These are phyloP conservation scores for Parasteatoda lunata DNA, from an alignment of 2,888 invertebrate genomes.

Conservation along the genomic window DNA sequence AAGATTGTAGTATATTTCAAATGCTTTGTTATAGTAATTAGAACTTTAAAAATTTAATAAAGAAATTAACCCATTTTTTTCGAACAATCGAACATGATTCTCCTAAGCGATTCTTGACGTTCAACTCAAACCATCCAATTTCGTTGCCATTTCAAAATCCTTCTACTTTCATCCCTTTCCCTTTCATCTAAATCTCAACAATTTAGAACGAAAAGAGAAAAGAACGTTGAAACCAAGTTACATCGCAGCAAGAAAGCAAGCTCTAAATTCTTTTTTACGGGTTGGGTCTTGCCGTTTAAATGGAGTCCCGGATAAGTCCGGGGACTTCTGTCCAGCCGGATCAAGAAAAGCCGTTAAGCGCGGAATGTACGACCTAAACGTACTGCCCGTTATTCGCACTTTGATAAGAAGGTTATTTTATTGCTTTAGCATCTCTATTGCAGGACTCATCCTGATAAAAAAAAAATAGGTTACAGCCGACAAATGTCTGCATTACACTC, in stretches of 20 bases:
- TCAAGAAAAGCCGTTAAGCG: constrained; percentile 50
- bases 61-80: constrained; percentile 6
- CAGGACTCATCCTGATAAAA: constrained; percentile 30
- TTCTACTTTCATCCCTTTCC: neutral
- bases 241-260: neutral
- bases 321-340: constrained; percentile 50
- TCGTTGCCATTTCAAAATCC: constrained; percentile 28
- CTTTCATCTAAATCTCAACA: neutral
- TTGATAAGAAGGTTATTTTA: constrained; percentile 52
- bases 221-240: neutral
- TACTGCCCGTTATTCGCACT: constrained; percentile 47
- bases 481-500: neutral
- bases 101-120: constrained; percentile 4
- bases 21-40: no score
- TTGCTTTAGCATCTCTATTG: constrained; percentile 44
- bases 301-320: constrained; percentile 53
- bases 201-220: constrained; percentile 6
- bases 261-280: constrained; percentile 58
- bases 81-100: neutral
- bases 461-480: constrained; percentile 19
- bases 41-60: no score
- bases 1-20: no score
- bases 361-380: constrained; percentile 52
- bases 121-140: constrained; percentile 49
- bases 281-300: constrained; percentile 37